phyloP scores from a whole-genome alignment of 1,140 invertebrate species.

The Bactericera cockerelli region DNA sequence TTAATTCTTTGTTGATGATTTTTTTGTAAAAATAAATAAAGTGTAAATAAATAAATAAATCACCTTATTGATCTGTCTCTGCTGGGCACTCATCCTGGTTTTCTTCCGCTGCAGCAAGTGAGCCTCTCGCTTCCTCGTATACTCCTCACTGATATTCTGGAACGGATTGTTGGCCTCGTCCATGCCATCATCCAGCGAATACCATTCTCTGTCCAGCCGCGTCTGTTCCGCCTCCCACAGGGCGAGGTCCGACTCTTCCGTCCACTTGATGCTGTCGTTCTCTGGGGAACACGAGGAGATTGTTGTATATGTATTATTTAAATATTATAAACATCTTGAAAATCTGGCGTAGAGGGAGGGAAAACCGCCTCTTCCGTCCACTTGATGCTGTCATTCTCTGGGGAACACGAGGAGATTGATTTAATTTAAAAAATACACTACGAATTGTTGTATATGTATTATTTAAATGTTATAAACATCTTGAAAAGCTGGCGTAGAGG shows the following conservation, averaged over 20 bases:
- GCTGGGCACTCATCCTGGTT: constrained; percentile 82
- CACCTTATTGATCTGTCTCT: constrained; percentile 80
- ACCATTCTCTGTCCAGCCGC: constrained; percentile 90
- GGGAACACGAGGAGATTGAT: constrained; percentile 14
- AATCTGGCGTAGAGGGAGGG: too few relatives aligned
- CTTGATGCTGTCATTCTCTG: constrained; percentile 31
- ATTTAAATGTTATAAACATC: too few relatives aligned
- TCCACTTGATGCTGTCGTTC: constrained; percentile 34
- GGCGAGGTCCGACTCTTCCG: constrained; percentile 45
- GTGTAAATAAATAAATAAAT: too few relatives aligned
- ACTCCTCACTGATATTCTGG: constrained; percentile 72
- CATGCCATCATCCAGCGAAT: constrained; percentile 83
- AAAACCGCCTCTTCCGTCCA: constrained; percentile 45
- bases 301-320: too few relatives aligned
- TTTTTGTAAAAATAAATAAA: too few relatives aligned
- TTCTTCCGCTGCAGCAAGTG: constrained; percentile 78
- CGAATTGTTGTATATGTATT: too few relatives aligned
- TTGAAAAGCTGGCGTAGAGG: too few relatives aligned
- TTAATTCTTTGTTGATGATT: too few relatives aligned
- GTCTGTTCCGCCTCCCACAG: constrained; percentile 89
- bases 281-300: constrained; percentile 22
- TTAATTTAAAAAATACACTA: too few relatives aligned
- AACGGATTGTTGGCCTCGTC: constrained; percentile 82
- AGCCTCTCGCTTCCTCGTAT: constrained; percentile 79
- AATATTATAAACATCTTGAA: too few relatives aligned